Conservation (phyloP, 1,140 invertebrate genomes). For the Bemisia tabaci region DNA sequence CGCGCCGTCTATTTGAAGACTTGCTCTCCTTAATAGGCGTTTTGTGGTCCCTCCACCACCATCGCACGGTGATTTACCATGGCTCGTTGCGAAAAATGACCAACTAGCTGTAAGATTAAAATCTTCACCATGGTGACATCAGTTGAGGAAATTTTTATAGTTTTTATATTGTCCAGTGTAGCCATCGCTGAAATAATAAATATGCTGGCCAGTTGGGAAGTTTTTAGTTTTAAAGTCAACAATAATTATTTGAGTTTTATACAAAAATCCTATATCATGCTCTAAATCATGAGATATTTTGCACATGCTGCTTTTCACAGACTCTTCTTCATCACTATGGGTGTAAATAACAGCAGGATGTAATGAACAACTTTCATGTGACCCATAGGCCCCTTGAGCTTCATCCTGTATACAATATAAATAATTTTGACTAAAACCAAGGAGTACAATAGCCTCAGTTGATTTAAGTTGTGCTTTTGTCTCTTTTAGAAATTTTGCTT, state of each 20-base stretch:
- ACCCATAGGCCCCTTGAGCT: constrained; percentile 8
- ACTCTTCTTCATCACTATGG: background rate
- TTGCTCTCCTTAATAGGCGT: background rate
- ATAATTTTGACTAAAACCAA: background rate
- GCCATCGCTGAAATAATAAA: constrained; percentile 10
- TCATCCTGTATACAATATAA: constrained; percentile 7
- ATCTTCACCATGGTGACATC: constrained; percentile 16
- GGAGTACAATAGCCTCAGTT: background rate
- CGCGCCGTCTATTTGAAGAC: background rate
- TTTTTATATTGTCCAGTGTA: constrained; percentile 14
- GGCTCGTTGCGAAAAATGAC: constrained; percentile 26
- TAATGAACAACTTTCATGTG: background rate
- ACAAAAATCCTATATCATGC: constrained; percentile 8
- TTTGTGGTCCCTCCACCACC: constrained; percentile 20
- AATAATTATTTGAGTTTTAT: background rate
- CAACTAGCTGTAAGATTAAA: constrained; percentile 21
- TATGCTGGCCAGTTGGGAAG: background rate
- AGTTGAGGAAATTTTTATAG: constrained; percentile 12
- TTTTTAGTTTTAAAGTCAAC: background rate
- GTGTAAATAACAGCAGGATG: constrained; percentile 9
- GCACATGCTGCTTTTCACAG: background rate
- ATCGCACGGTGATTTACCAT: constrained; percentile 26
- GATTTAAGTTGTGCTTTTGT: background rate
- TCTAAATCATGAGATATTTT: constrained; percentile 16
- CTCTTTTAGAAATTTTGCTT: background rate